These are phyloP conservation scores for Drosophila phalerata DNA, from an alignment of 2,888 invertebrate genomes.

Conservation along the genomic window DNA sequence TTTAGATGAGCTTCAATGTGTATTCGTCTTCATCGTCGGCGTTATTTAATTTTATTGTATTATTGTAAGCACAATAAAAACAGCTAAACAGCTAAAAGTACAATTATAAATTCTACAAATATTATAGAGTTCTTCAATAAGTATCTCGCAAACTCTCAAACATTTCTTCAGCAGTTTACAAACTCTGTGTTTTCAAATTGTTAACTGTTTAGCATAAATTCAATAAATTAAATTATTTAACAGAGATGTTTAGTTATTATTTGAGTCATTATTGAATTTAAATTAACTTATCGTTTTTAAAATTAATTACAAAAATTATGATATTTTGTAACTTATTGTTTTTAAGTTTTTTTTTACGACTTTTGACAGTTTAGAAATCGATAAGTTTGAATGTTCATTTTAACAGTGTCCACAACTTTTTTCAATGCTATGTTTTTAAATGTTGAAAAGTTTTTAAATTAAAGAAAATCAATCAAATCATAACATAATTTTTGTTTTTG, in stretches of 20 bases:
- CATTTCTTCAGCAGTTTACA: background rate
- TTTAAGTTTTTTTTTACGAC: too few species aligned
- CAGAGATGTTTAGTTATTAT: background rate
- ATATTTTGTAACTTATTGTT: too few species aligned
- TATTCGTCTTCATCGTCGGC: background rate
- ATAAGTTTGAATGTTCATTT: background rate
- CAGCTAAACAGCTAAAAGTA: constrained; percentile 60
- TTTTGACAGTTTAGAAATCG: background rate
- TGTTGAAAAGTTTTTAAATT: background rate
- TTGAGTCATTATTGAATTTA: too few species aligned
- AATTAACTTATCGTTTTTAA: too few species aligned
- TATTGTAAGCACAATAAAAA: constrained; percentile 69
- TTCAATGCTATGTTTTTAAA: background rate
- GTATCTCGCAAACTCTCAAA: background rate
- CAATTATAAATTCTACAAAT: constrained; percentile 35
- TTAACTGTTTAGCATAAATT: background rate
- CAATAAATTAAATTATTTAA: background rate
- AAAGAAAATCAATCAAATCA: background rate
- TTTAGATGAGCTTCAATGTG: constrained; percentile 15
- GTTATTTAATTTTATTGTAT: constrained; percentile 9
- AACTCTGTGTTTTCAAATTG: background rate
- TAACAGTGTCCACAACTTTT: background rate
- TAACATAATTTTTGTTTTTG: background rate
- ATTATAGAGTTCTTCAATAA: constrained; percentile 4
- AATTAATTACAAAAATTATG: too few species aligned